phyloP scores from a whole-genome alignment of 1,140 invertebrate species.

The Propsilocerus akamusi region DNA sequence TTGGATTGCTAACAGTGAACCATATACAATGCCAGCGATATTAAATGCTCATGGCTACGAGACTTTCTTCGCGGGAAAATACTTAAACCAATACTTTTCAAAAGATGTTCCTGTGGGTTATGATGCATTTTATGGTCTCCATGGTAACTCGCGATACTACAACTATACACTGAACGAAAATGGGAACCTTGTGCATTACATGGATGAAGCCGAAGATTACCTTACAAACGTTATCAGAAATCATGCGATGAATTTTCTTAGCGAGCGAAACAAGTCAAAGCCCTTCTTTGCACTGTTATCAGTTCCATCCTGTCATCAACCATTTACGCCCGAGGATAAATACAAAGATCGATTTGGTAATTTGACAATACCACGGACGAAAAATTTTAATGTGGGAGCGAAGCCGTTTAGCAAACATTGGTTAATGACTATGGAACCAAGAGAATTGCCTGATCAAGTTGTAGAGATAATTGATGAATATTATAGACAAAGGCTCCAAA shows the following conservation, averaged over 20 bases:
- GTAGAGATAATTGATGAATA: conserved; percentile 41
- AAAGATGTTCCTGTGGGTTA: conserved; percentile 58
- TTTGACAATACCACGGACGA: conserved; percentile 39
- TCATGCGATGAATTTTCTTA: conserved; percentile 4
- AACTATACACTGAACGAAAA: conserved; percentile 76
- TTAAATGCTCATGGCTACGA: conserved; percentile 43
- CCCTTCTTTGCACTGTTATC: conserved; percentile 72
- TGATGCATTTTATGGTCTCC: conserved; percentile 58
- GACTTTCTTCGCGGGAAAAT: conserved; percentile 76
- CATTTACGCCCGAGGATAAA: conserved; percentile 59
- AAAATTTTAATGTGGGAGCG: conserved; percentile 48
- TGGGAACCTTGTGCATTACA: conserved; percentile 37
- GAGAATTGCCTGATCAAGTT: conserved; percentile 33
- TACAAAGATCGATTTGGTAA: conserved; percentile 41
- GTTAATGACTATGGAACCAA: conserved; percentile 46
- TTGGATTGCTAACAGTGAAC: conserved; percentile 48
- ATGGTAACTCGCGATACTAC: conserved; percentile 76
- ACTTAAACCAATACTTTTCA: conserved; percentile 63
- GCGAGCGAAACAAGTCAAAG: conserved; percentile 9
- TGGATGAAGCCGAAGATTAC: conserved; percentile 39
- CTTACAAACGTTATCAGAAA: conserved; percentile 53
- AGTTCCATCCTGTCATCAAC: conserved; percentile 66
- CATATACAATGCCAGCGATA: conserved; percentile 41
- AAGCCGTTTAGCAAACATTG: conserved; percentile 48
- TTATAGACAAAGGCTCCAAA: conserved; percentile 52